Percentiles rank a stretch among this genome's conserved stretches.
These are phyloP conservation scores for Eurytemora carolleeae DNA, from an alignment of 1,140 invertebrate species.

Conservation along the genomic window DNA sequence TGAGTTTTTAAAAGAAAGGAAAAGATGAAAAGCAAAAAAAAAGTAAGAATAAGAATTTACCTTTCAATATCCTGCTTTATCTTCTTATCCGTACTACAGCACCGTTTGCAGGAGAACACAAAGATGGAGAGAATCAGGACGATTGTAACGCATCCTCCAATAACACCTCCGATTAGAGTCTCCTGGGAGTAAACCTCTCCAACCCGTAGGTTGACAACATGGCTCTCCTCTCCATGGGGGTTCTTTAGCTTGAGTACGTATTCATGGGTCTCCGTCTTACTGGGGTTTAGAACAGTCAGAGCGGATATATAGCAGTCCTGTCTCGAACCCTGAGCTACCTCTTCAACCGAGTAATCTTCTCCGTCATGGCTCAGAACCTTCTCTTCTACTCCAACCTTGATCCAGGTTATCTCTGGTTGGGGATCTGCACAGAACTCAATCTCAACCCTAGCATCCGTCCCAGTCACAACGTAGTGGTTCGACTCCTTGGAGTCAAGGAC, in stretches of 20 bases:
- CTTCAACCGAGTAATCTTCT: constrained; percentile 28
- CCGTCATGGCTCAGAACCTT: neutral
- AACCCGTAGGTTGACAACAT: neutral
- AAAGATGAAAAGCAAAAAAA: too few relatives aligned
- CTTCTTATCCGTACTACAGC: neutral
- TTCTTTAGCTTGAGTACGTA: constrained; percentile 22
- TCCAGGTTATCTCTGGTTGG: constrained; percentile 62
- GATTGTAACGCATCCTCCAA: constrained; percentile 1
- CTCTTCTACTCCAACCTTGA: constrained; percentile 24
- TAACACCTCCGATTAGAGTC: constrained; percentile 4
- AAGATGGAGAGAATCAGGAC: constrained; percentile 2
- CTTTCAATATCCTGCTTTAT: constrained; percentile 11
- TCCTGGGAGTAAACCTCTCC: constrained; percentile 3
- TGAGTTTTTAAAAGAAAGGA: too few relatives aligned
- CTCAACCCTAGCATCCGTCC: constrained; percentile 37
- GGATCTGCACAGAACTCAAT: constrained; percentile 62
- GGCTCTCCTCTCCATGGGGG: constrained; percentile 17
- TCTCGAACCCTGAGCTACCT: constrained; percentile 36
- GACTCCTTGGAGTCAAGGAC: constrained; percentile 33
- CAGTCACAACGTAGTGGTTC: constrained; percentile 31
- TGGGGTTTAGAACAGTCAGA: constrained; percentile 43
- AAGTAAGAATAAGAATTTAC: too few relatives aligned
- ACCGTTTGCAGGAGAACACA: constrained; percentile 1
- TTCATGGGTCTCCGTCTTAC: constrained; percentile 24
- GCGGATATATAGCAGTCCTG: constrained; percentile 27